These are phyloP conservation scores for Cygnus buccinator DNA, from an alignment of 2,113 vertebrate species.

Conservation along the genomic window DNA sequence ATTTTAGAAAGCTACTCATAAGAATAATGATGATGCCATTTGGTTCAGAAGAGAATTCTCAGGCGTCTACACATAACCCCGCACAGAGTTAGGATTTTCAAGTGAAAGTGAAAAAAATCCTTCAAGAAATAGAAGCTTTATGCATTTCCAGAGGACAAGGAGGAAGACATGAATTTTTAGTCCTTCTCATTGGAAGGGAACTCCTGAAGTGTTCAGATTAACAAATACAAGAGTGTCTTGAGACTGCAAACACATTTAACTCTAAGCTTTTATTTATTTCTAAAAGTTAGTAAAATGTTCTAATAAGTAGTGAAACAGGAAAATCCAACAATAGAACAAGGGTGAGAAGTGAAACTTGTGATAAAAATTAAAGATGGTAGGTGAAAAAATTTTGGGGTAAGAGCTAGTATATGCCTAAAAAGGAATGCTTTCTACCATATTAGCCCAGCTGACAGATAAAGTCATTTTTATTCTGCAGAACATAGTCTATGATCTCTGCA, in stretches of 20 bases:
- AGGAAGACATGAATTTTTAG: not conserved
- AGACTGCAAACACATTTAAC: not conserved
- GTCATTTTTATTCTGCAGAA: not conserved
- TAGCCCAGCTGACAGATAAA: not conserved
- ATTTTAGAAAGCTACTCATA: slow-evolving; percentile 29
- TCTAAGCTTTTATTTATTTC: not conserved
- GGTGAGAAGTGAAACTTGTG: not conserved
- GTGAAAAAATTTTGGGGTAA: not conserved
- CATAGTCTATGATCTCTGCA: not conserved
- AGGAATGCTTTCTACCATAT: not conserved
- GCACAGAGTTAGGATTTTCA: not conserved
- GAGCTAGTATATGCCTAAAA: not conserved
- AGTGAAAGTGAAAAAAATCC: not conserved
- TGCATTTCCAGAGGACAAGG: not conserved
- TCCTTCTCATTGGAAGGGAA: not conserved
- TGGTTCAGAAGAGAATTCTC: not conserved
- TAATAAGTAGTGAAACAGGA: no score
- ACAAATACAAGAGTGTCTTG: not conserved
- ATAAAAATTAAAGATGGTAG: not conserved
- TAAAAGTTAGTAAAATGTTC: not conserved
- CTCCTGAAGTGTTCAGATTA: not conserved
- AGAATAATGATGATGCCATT: not conserved
- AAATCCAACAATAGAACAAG: not conserved
- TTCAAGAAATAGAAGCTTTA: not conserved
- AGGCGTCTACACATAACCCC: not conserved